Conservation (phyloP, 2,797 vertebrate genomes). For the Pagetopsis macropterus region DNA sequence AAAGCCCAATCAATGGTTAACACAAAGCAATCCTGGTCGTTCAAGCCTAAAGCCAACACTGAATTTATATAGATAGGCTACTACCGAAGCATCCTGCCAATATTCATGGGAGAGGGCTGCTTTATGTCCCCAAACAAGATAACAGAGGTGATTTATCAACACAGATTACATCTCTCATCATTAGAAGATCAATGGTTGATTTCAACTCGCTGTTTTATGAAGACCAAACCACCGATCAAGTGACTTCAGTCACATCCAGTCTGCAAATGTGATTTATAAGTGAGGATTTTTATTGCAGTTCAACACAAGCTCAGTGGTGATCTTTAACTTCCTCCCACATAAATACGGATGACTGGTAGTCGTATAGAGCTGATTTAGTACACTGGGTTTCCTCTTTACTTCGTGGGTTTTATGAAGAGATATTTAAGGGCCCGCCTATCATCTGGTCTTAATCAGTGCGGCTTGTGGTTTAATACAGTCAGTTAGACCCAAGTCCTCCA, state of each 20-base stretch:
- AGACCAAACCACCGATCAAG: conserved; percentile 56
- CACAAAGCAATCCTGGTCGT: neutral
- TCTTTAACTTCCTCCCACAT: conserved; percentile 67
- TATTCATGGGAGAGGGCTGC: conserved; percentile 36
- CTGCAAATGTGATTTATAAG: conserved; percentile 54
- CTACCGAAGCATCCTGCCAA: conserved; percentile 32
- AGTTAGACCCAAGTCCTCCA: conserved; percentile 44
- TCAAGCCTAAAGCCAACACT: conserved; percentile 27
- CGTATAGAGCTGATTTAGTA: conserved; percentile 54
- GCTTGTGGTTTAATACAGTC: conserved; percentile 63
- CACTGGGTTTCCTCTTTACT: conserved; percentile 60
- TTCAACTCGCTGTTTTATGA: conserved; percentile 54
- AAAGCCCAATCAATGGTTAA: conserved; percentile 24
- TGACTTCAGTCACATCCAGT: conserved; percentile 46
- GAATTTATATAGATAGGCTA: conserved; percentile 46
- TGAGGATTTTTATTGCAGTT: conserved; percentile 59
- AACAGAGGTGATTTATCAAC: conserved; percentile 59
- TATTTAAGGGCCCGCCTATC: conserved; percentile 57
- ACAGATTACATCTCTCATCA: conserved; percentile 63
- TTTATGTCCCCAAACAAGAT: conserved; percentile 54
- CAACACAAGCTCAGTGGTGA: conserved; percentile 59
- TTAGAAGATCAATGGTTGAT: conserved; percentile 57
- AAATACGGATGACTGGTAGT: conserved; percentile 62
- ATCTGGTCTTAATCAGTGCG: conserved; percentile 70
- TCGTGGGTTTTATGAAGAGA: conserved; percentile 60